Evolutionary conservation across 2,888 invertebrate species (phyloP).

Genomic region (Xestia sexstrigata): DNA sequence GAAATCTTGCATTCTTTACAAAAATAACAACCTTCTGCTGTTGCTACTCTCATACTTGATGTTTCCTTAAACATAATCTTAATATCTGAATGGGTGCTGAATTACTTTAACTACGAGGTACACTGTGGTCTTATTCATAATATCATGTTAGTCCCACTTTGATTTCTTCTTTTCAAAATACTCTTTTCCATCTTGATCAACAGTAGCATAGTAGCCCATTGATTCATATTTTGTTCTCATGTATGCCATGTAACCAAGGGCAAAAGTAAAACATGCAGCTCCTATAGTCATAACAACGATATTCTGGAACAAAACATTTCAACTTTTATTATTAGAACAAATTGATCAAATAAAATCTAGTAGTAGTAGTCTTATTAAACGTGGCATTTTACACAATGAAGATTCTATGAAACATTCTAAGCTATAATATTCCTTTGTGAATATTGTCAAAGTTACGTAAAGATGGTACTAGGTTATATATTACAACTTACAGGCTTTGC

Average conservation of each 20-base stretch:
- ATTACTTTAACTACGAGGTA: neutral
- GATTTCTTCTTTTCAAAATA: constrained; percentile 94
- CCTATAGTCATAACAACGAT: constrained; percentile 96
- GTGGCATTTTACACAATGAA: neutral
- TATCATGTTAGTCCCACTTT: constrained; percentile 92
- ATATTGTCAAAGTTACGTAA: constrained; percentile 44
- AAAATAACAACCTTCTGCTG: neutral
- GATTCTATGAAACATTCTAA: neutral
- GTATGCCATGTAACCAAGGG: constrained; percentile 95
- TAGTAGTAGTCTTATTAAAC: neutral
- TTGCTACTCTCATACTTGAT: neutral
- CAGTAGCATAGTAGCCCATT: constrained; percentile 95
- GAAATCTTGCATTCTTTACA: neutral
- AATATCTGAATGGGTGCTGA: neutral
- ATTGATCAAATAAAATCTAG: neutral
- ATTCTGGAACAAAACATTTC: constrained; percentile 92
- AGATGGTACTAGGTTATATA: constrained; percentile 24
- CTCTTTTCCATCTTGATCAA: constrained; percentile 94
- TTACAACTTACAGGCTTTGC: constrained; percentile 95
- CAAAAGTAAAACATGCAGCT: constrained; percentile 93
- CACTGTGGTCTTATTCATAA: neutral
- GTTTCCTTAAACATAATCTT: neutral
- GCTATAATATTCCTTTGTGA: neutral
- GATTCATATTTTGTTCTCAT: constrained; percentile 95
- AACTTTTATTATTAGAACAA: neutral